Percentiles rank a stretch among this genome's conserved stretches.
These are phyloP conservation scores for Dendrolimus pini DNA, from an alignment of 2,888 invertebrate species.

Conservation along the genomic window DNA sequence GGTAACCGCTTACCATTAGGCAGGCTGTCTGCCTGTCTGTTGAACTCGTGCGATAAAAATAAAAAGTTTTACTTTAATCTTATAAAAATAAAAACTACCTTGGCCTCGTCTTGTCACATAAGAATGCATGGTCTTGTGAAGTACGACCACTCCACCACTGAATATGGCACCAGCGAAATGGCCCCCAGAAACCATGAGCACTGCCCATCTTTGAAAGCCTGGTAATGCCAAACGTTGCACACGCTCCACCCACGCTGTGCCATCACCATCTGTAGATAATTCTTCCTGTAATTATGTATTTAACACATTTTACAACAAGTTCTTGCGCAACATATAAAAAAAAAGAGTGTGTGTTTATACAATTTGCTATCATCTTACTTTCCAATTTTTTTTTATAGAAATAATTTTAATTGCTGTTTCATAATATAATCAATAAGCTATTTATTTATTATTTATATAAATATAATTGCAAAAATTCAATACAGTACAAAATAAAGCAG, in stretches of 20 bases:
- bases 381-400: background rate
- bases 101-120: conserved; percentile 91
- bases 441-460: too few relatives aligned
- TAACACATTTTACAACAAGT: background rate
- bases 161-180: conserved; percentile 63
- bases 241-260: conserved; percentile 54
- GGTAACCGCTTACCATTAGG: too few relatives aligned
- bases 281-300: conserved; percentile 54
- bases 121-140: conserved; percentile 90
- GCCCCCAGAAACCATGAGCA: conserved; percentile 91
- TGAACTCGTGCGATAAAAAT: too few relatives aligned
- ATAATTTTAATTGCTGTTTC: background rate
- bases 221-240: conserved; percentile 47
- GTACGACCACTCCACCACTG: conserved; percentile 57
- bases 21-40: too few relatives aligned
- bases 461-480: too few relatives aligned
- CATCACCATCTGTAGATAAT: conserved; percentile 62
- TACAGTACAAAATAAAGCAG: too few relatives aligned
- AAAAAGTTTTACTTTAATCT: too few relatives aligned
- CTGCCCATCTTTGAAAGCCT: conserved; percentile 78
- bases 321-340: background rate
- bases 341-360: too few relatives aligned
- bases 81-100: conserved; percentile 4
- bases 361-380: too few relatives aligned
- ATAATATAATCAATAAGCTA: background rate